Evolutionary conservation across 2,888 invertebrate genomes (phyloP), one percentile per base, ranked within the genome.

Genomic region (Hirtodrosophila duncani): DNA sequence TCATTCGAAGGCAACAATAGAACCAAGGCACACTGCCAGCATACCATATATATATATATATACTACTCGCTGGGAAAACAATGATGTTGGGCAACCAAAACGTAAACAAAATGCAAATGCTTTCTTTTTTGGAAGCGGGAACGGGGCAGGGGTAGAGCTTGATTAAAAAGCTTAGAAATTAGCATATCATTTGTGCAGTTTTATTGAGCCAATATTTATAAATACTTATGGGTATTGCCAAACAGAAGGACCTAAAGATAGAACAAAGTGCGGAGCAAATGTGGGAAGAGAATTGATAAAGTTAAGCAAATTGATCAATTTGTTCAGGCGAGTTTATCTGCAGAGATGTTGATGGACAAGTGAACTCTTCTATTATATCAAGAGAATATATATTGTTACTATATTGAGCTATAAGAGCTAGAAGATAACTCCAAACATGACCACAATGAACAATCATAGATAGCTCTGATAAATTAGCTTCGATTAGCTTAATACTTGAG

Each of bases 81-180:
- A 63, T 56, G 65, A 9, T n/a, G 31, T 31, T 17, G 17, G 31
- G 18, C 18, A 8, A 36, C 61, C 61, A 55, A 49, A 50, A 74
- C 58, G 81, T 70, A 77, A 77, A 77, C 77, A 77, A 78, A 67
- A 77, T 77, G 77, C 70, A 77, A 77, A 77, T 77, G 46, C 50
- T 43, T 45, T 55, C 27, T 52, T 37, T 9, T 41, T 34, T 37
- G n/a, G n/a, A n/a, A n/a, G n/a, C n/a, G n/a, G n/a, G n/a, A n/a
- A n/a, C n/a, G n/a, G n/a, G n/a, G n/a, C n/a, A n/a, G n/a, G n/a
- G n/a, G 10, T 9, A 23, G 53, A 66, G 63, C 77, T 75, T 79
- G 71, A 77, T 80, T 75, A 79, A 79, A 79, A 79, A 67, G 80
- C 77, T 75, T 56, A 67, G 30, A 58, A 61, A 75, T 75, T 80